Evolutionary conservation across 1,140 invertebrate genomes (phyloP).

Genomic region (Musca domestica): DNA sequence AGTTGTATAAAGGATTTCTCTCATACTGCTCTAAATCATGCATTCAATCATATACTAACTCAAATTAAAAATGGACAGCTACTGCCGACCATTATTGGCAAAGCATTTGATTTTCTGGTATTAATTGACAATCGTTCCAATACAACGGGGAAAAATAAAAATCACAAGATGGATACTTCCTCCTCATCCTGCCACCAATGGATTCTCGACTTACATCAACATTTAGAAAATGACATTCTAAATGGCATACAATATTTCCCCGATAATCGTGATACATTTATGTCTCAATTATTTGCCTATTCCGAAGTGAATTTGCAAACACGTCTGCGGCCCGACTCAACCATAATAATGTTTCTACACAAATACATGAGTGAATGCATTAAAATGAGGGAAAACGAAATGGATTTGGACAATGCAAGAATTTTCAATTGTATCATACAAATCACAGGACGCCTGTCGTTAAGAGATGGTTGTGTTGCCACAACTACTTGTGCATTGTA

Average conservation of each 20-base stretch:
- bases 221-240: conserved; percentile 22
- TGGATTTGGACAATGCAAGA: conserved; percentile 47
- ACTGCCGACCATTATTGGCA: conserved; percentile 25
- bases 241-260: conserved; percentile 25
- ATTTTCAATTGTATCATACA: conserved; percentile 51
- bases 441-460: conserved; percentile 38
- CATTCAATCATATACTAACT: conserved; percentile 35
- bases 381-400: conserved; percentile 37
- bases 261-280: conserved; percentile 26
- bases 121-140: conserved; percentile 24
- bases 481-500: conserved; percentile 34
- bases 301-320: conserved; percentile 42
- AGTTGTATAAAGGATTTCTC: conserved; percentile 30
- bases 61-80: conserved; percentile 27
- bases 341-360: conserved; percentile 37
- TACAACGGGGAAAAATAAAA: conserved; percentile 17
- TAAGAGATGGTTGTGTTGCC: conserved; percentile 38
- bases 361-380: conserved; percentile 39
- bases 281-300: conserved; percentile 35
- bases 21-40: conserved; percentile 42
- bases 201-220: conserved; percentile 27
- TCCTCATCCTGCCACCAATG: background rate
- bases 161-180: background rate
- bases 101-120: conserved; percentile 29
- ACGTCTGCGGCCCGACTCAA: conserved; percentile 23